phyloP scores from a whole-genome alignment of 2,888 invertebrate genomes.

The Watsonalla binaria region DNA sequence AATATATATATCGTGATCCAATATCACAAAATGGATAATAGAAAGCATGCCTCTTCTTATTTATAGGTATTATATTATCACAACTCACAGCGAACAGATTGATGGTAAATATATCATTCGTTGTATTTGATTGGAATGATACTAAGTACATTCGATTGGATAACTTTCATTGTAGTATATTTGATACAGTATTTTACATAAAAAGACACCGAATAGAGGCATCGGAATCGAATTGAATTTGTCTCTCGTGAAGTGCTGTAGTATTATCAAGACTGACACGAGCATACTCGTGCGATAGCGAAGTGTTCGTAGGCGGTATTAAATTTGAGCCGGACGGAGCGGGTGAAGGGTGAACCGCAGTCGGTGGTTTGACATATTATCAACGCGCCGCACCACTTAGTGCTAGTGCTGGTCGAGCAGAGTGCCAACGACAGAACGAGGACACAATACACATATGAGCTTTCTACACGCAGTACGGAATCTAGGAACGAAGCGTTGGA shows the following conservation, averaged over 20 bases:
- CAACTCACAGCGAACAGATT: too few relatives aligned
- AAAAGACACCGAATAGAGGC: not conserved
- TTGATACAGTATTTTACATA: not conserved
- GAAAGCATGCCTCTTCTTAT: too few relatives aligned
- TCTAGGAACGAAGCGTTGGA: too few relatives aligned
- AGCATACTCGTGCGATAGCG: conserved; percentile 1
- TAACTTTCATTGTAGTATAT: not conserved
- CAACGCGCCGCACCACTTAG: conserved; percentile 54
- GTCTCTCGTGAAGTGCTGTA: not conserved
- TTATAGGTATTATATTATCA: too few relatives aligned
- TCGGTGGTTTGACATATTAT: conserved; percentile 63
- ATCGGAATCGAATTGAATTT: not conserved
- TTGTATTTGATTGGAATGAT: too few relatives aligned
- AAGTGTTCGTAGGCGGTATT: conserved; percentile 31
- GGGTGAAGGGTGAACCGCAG: conserved; percentile 42
- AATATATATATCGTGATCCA: too few relatives aligned
- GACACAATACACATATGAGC: not conserved
- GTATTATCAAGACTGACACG: conserved; percentile 1
- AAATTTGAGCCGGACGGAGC: conserved; percentile 44
- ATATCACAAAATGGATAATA: too few relatives aligned
- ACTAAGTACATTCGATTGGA: not conserved
- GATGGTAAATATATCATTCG: too few relatives aligned
- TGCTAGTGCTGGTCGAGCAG: conserved; percentile 17
- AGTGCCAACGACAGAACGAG: conserved; percentile 8
- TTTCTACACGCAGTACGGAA: not conserved